Conservation (phyloP, 2,113 vertebrate genomes). For the Anser cygnoides region DNA sequence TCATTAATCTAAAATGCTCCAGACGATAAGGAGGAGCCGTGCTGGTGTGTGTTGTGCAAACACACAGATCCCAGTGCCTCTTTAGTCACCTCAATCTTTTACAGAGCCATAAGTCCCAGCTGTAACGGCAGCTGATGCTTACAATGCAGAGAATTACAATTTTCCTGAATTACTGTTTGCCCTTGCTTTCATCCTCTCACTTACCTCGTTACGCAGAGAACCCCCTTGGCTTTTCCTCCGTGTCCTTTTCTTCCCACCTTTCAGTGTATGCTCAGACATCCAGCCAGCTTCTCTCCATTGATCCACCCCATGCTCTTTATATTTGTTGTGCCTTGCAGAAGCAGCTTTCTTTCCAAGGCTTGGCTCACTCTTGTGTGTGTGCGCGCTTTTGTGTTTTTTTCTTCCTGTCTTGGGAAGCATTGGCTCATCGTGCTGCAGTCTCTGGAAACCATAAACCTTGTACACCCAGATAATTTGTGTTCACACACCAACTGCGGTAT, state of each 20-base stretch:
- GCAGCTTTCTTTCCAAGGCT: conserved; percentile 34
- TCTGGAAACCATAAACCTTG: conserved; percentile 57
- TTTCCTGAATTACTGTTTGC: not conserved
- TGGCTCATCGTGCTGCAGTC: not conserved
- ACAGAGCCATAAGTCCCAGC: not conserved
- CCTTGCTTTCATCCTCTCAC: not conserved
- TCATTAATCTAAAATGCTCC: not conserved
- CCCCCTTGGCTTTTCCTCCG: not conserved
- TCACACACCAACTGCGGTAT: not conserved
- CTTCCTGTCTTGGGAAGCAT: not conserved
- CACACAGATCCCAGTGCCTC: not conserved
- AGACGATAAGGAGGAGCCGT: not conserved
- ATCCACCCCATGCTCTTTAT: not conserved
- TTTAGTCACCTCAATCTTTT: not conserved
- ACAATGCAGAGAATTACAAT: not conserved
- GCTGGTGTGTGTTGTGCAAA: not conserved
- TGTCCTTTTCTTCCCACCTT: not conserved
- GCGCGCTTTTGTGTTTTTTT: not conserved
- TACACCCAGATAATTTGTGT: conserved; percentile 34
- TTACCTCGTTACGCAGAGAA: not conserved
- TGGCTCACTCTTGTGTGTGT: not conserved
- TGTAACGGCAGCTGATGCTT: conserved; percentile 13
- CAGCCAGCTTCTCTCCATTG: not conserved
- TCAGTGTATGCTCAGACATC: not conserved
- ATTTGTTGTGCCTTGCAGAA: conserved; percentile 28